Percentiles rank a stretch among this genome's conserved stretches.
phyloP scores from a whole-genome alignment of 1,140 invertebrate species.

The Nymphalis io region DNA sequence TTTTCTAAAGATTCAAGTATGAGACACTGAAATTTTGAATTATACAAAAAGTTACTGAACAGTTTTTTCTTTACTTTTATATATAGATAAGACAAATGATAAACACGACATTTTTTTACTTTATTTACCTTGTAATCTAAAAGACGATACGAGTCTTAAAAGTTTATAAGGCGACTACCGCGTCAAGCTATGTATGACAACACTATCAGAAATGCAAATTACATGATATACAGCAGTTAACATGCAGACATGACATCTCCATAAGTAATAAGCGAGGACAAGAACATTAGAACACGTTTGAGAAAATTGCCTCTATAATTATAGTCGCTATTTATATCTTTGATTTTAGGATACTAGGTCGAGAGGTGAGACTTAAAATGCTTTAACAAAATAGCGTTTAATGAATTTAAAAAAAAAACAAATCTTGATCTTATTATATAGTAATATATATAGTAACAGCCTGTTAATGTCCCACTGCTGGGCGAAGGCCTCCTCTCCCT shows the following conservation, averaged over 20 bases:
- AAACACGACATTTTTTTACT: neutral
- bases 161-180: neutral
- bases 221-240: conserved; percentile 4
- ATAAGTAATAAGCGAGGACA: neutral
- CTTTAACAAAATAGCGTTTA: neutral
- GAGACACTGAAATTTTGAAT: no score
- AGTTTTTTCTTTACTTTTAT: no score
- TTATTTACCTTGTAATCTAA: neutral
- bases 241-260: neutral
- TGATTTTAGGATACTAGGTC: neutral
- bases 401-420: no score
- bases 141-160: neutral
- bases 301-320: neutral
- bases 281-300: neutral
- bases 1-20: no score
- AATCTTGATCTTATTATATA: no score
- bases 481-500: no score
- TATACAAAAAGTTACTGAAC: no score
- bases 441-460: no score
- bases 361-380: neutral
- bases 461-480: no score
- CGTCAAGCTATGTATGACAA: neutral
- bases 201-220: conserved; percentile 4
- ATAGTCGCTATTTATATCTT: neutral
- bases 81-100: no score